Evolutionary conservation across 2,797 vertebrate genomes (phyloP).

Genomic region (Darevskia nairensis): DNA sequence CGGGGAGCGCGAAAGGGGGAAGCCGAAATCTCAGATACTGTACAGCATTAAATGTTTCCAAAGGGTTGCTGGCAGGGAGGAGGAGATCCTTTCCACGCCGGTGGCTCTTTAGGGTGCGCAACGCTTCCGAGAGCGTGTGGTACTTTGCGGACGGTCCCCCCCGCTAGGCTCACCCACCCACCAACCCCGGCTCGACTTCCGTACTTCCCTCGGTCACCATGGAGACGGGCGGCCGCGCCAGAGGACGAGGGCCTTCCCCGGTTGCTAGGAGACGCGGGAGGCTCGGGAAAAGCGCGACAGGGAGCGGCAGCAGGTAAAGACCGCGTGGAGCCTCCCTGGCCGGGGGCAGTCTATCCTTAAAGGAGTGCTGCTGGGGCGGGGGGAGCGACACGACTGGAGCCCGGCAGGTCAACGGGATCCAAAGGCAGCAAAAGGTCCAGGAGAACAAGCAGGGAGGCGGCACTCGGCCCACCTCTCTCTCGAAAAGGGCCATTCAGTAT

Average conservation of each 20-base stretch:
- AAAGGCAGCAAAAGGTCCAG: too few relatives aligned
- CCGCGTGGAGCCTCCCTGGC: neutral
- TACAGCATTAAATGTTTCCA: too few relatives aligned
- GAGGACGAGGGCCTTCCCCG: too few relatives aligned
- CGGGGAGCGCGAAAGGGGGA: neutral
- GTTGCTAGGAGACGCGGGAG: slow-evolving; percentile 6
- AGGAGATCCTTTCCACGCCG: too few relatives aligned
- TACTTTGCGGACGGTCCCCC: neutral
- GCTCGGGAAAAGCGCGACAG: too few relatives aligned
- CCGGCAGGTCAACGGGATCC: neutral
- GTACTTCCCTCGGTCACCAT: neutral
- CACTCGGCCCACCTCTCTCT: too few relatives aligned
- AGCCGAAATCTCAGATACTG: neutral
- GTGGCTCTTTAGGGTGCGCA: rapidly evolving
- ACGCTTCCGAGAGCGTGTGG: neutral
- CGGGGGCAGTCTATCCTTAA: neutral
- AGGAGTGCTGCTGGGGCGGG: neutral
- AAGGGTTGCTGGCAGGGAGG: rapidly evolving
- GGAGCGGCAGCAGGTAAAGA: neutral
- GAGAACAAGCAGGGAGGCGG: too few relatives aligned
- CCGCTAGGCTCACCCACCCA: too few relatives aligned
- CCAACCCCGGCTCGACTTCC: neutral
- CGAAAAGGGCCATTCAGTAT: too few relatives aligned
- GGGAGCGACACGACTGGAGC: neutral
- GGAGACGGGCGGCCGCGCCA: neutral